These are phyloP conservation scores for Eremobia ochroleuca DNA, from an alignment of 2,888 invertebrate species.

Conservation along the genomic window DNA sequence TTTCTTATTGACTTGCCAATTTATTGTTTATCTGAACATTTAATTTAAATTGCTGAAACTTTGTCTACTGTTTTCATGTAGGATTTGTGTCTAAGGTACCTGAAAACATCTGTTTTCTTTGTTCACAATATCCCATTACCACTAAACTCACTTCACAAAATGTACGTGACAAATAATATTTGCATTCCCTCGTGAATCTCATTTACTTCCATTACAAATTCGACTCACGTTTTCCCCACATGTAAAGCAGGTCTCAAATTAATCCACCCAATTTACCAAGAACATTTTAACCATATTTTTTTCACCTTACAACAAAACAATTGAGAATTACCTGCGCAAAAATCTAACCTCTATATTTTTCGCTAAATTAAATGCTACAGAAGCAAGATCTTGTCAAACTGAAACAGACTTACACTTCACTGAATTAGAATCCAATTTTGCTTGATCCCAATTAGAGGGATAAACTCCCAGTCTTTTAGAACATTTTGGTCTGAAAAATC, in stretches of 20 bases:
- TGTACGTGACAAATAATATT: constrained; percentile 9
- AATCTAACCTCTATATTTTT: constrained; percentile 68
- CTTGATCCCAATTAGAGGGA: constrained; percentile 53
- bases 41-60: neutral
- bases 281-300: constrained; percentile 55
- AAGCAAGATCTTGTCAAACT: neutral
- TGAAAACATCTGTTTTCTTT: neutral
- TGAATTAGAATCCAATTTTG: constrained; percentile 51
- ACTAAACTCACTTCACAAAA: neutral
- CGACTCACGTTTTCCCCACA: constrained; percentile 1
- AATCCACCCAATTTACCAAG: constrained; percentile 57
- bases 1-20: neutral
- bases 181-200: constrained; percentile 18
- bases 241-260: constrained; percentile 40
- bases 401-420: constrained; percentile 40
- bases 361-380: constrained; percentile 63
- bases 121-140: neutral
- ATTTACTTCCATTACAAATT: constrained; percentile 24
- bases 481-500: constrained; percentile 63
- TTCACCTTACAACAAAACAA: constrained; percentile 60
- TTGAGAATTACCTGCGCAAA: constrained; percentile 61
- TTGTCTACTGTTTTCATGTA: neutral
- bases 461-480: constrained; percentile 55
- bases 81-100: neutral
- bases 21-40: neutral